Evolutionary conservation across 2,113 vertebrate genomes (phyloP).

Genomic region (Cynopterus brachyotis): DNA sequence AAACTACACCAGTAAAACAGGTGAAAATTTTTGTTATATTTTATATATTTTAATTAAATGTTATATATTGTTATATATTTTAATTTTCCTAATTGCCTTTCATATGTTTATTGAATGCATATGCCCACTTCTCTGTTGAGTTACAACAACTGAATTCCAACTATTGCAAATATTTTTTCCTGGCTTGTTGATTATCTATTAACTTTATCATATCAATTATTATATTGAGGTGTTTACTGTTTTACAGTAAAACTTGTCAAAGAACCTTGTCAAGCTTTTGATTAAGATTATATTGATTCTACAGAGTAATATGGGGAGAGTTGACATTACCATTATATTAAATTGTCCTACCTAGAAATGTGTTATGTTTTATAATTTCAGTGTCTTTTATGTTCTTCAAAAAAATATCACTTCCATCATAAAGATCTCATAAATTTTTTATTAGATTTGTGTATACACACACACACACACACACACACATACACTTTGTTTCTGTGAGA

Average conservation of each 20-base stretch:
- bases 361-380: neutral
- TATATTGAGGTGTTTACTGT: neutral
- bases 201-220: neutral
- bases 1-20: neutral
- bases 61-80: neutral
- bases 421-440: neutral
- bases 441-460: no score
- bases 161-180: neutral
- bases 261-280: neutral
- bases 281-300: neutral
- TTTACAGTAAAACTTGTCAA: conserved; percentile 17
- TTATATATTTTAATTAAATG: neutral
- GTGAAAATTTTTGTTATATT: neutral
- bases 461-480: neutral
- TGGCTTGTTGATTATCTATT: neutral
- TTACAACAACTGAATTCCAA: neutral
- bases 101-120: neutral
- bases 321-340: neutral
- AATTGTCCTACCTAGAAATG: neutral
- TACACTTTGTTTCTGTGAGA: neutral
- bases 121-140: neutral
- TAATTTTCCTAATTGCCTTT: neutral
- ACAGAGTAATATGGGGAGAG: neutral
- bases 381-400: neutral
- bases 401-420: neutral